Percentiles rank a stretch among this genome's conserved stretches.
These are phyloP conservation scores for Polymixis flavicincta DNA, from an alignment of 2,888 invertebrate genomes.

Conservation along the genomic window DNA sequence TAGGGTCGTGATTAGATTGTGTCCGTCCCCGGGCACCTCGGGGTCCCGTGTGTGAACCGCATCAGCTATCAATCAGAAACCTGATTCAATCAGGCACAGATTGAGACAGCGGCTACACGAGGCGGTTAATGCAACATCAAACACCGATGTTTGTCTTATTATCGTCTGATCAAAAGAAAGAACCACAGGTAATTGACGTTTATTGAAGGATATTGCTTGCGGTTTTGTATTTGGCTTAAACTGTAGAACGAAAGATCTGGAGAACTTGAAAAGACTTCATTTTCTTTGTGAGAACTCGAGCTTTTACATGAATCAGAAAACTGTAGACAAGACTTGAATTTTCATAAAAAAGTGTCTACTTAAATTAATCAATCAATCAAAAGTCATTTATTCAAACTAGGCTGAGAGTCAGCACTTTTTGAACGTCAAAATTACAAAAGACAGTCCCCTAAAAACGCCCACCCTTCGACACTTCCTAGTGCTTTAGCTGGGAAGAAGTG, in stretches of 20 bases:
- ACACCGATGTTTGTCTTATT: constrained; percentile 26
- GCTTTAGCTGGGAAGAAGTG: too few species aligned
- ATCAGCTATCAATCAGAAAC: constrained; percentile 65
- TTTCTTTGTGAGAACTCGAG: not conserved
- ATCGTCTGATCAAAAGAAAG: not conserved
- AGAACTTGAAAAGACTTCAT: not conserved
- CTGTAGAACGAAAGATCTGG: not conserved
- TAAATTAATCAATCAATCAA: too few species aligned
- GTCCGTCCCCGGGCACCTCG: constrained; percentile 50
- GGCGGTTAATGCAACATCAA: constrained; percentile 42
- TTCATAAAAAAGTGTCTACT: not conserved
- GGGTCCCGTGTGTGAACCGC: constrained; percentile 47
- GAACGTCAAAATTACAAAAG: too few species aligned
- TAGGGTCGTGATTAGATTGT: constrained; percentile 63
- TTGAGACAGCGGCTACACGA: constrained; percentile 32
- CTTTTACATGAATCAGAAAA: not conserved
- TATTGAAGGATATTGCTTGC: not conserved
- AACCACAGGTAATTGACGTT: not conserved
- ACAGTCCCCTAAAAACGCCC: too few species aligned
- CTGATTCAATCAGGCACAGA: constrained; percentile 65
- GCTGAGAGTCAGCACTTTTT: too few species aligned
- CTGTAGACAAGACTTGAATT: not conserved
- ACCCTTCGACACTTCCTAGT: too few species aligned
- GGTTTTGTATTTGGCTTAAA: not conserved
- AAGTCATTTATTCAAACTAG: too few species aligned